Conservation (phyloP, 1,140 invertebrate species). For the Heliothis virescens region DNA sequence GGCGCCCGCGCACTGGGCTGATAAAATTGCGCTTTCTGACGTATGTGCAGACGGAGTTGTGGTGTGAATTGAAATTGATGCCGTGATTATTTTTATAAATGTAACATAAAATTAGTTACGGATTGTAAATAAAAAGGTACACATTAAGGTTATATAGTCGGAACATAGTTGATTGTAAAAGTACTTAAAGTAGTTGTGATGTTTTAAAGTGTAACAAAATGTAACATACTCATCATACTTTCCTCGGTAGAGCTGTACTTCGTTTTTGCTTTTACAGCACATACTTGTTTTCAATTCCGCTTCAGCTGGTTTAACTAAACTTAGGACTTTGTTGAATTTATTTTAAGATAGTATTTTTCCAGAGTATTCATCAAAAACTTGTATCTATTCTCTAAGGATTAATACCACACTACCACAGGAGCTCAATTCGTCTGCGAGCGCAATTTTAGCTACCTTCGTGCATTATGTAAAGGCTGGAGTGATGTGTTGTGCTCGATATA, state of each 20-base stretch:
- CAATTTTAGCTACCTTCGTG: constrained; percentile 44
- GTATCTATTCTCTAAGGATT: neutral
- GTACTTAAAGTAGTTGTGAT: too few species aligned
- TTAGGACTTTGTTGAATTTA: too few species aligned
- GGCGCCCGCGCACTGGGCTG: constrained; percentile 51
- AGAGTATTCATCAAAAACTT: neutral
- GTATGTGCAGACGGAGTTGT: neutral
- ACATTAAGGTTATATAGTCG: too few species aligned
- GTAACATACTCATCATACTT: too few species aligned
- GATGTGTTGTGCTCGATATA: constrained; percentile 47
- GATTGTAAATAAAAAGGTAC: too few species aligned
- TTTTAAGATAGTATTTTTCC: too few species aligned
- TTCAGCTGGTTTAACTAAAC: too few species aligned
- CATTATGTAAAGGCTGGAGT: constrained; percentile 38
- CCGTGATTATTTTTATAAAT: neutral
- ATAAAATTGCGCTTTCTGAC: constrained; percentile 38
- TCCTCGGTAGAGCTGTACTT: too few species aligned
- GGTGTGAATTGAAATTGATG: neutral
- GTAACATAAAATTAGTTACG: too few species aligned
- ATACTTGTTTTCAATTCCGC: too few species aligned
- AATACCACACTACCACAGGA: neutral
- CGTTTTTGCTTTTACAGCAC: neutral
- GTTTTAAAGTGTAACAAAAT: too few species aligned
- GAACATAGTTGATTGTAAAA: too few species aligned
- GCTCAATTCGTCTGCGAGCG: constrained; percentile 20